Conservation (phyloP, 2,888 invertebrate species). For the Terebella lapidaria region DNA sequence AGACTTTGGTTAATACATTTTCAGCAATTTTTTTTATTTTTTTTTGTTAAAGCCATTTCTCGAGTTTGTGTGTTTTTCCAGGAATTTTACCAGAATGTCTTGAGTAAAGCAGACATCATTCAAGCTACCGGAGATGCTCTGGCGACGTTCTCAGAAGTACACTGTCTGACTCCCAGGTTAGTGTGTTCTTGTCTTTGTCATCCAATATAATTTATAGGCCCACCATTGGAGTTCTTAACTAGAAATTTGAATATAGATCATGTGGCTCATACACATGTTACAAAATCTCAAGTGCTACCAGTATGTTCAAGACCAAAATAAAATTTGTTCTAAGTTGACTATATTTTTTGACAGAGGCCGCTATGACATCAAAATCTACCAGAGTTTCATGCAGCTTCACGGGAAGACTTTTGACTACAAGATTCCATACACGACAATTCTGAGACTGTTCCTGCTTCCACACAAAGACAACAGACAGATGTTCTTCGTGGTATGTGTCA, state of each 20-base stretch:
- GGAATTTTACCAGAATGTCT: slow-evolving; percentile 93
- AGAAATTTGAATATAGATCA: no score
- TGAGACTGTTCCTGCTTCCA: slow-evolving; percentile 87
- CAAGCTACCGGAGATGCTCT: slow-evolving; percentile 97
- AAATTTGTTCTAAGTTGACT: no score
- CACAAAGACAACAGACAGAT: slow-evolving; percentile 97
- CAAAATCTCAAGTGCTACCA: no score
- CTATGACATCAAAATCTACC: slow-evolving; percentile 92
- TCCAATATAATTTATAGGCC: background rate
- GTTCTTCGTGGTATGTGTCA: slow-evolving; percentile 80
- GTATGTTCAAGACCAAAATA: no score
- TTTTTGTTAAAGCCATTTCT: background rate
- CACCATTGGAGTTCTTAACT: no score
- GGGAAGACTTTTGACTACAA: slow-evolving; percentile 99
- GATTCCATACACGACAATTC: slow-evolving; percentile 93
- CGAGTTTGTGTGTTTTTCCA: slow-evolving; percentile 53
- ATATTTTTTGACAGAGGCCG: slow-evolving; percentile 71
- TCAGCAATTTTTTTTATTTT: no score
- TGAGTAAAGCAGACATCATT: slow-evolving; percentile 95
- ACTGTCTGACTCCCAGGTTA: slow-evolving; percentile 96
- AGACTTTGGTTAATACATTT: no score
- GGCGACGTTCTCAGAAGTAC: slow-evolving; percentile 91
- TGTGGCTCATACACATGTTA: no score
- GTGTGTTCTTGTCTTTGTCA: no score
- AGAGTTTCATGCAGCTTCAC: slow-evolving; percentile 84